Evolutionary conservation across 1,140 invertebrate genomes (phyloP).

Genomic region (Cardiocondyla obscurior): DNA sequence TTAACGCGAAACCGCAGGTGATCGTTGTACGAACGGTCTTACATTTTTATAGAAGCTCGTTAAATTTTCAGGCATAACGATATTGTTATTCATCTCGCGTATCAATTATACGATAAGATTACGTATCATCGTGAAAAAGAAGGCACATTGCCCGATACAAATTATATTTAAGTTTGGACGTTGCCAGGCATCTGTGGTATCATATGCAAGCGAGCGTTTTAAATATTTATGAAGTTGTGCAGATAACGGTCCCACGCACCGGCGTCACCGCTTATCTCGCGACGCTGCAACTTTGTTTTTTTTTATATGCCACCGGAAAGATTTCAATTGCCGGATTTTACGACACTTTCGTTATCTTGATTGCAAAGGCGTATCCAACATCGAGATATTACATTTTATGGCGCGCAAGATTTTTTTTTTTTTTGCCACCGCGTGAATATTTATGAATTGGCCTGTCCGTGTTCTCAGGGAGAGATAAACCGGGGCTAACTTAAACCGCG

Average conservation of each 20-base stretch:
- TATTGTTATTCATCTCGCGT: conserved; percentile 75
- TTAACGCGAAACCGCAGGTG: not conserved
- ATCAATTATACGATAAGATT: conserved; percentile 77
- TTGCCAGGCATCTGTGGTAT: conserved; percentile 53
- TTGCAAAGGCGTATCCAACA: not conserved
- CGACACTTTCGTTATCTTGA: conserved; percentile 36
- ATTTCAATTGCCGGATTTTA: conserved; percentile 52
- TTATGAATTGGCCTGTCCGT: conserved; percentile 5
- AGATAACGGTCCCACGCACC: conserved; percentile 60
- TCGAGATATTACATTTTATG: not conserved
- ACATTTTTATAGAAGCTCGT: not conserved
- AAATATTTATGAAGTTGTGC: conserved; percentile 75
- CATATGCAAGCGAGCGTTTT: conserved; percentile 64
- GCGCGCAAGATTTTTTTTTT: not conserved
- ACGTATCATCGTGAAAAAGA: conserved; percentile 47
- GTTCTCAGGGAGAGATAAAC: not conserved
- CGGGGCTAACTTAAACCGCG: no score
- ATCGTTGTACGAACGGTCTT: not conserved
- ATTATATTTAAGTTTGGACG: conserved; percentile 74
- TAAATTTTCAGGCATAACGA: conserved; percentile 43
- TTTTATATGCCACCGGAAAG: conserved; percentile 3
- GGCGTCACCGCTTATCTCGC: conserved; percentile 62
- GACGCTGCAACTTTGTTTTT: conserved; percentile 38
- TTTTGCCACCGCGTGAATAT: conserved; percentile 14
- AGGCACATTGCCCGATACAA: conserved; percentile 68